Evolutionary conservation across 2,113 vertebrate species (phyloP).

Genomic region (Eudyptes chrysolophus): DNA sequence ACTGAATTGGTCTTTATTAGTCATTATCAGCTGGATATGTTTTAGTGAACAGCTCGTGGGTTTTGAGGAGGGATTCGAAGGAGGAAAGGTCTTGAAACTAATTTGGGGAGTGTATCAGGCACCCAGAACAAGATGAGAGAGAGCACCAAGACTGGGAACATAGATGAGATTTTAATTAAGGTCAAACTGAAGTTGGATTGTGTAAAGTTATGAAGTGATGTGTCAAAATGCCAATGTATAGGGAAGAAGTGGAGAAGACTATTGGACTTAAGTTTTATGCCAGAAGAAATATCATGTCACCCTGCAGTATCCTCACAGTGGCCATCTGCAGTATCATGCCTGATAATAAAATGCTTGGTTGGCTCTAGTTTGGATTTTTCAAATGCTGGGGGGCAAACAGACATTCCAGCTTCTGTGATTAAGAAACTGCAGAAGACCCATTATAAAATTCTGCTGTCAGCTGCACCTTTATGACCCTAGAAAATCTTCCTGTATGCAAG

Average conservation of each 20-base stretch:
- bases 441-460: not conserved
- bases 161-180: not conserved
- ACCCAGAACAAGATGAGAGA: not conserved
- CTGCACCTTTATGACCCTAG: not conserved
- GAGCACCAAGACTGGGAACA: not conserved
- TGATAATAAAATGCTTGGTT: not conserved
- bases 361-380: not conserved
- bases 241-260: not conserved
- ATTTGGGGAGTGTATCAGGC: not conserved
- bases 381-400: not conserved
- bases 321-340: not conserved
- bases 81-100: not conserved
- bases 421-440: not conserved
- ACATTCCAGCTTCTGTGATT: not conserved
- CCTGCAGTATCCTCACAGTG: not conserved
- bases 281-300: not conserved
- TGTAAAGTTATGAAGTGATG: not conserved
- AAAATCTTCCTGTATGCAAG: not conserved
- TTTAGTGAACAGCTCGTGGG: not conserved
- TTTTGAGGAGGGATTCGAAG: not conserved
- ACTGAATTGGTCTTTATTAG: not conserved
- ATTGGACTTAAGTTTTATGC: not conserved
- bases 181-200: not conserved
- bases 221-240: not conserved
- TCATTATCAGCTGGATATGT: not conserved